Base-by-base conservation (phyloP, 1,140 invertebrate species). In the Aricia agestis region DNA sequence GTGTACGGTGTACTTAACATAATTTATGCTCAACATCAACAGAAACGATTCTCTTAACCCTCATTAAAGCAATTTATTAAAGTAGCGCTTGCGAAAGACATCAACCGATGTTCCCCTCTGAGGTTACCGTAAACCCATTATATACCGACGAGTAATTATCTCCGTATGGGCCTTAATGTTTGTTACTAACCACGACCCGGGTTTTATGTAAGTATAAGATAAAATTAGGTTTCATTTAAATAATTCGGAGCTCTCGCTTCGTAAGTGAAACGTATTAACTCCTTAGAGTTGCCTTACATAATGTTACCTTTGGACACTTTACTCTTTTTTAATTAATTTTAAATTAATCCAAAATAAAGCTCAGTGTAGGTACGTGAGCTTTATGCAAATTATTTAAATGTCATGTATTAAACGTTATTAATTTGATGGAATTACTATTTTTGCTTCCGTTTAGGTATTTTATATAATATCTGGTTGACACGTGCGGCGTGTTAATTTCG, bases 141-240 rank as follows among this genome's bases (percentile, higher is more conserved):
- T 72, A 58, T 76, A 70, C 70, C 76, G 69, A 66, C 6, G 74
- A 73, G 73, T 78, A 78, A 84, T 81, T 82, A 82, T 77, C 76
- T 78, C 78, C 76, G 73, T 78, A 78, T 74, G 74, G 77, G 70
- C 74, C 76, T 75, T 81, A 80, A 78, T 81, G 81, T 82, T 45
- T 41, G 66, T 17, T 45, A 45, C 66, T 67, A 41, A 25, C 66
- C 19, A 63, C 59, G 59, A 13, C 19, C 59, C 59, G 19, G 19
- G 19, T 63, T 63, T 63, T 63, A 19, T 11, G 59, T 63, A 19
- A 2, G 59, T 63, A 19, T 63, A 25, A 19, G 18, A 63, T 31
- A 63, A 19, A 63, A 63, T 63, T 63, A 63, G 59, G 59, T 11
- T 25, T 17, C 18, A 63, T 63, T 19, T 63, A 63, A 63, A 63